Evolutionary conservation across 2,888 invertebrate genomes (phyloP).

Genomic region (Creontiades dilutus): DNA sequence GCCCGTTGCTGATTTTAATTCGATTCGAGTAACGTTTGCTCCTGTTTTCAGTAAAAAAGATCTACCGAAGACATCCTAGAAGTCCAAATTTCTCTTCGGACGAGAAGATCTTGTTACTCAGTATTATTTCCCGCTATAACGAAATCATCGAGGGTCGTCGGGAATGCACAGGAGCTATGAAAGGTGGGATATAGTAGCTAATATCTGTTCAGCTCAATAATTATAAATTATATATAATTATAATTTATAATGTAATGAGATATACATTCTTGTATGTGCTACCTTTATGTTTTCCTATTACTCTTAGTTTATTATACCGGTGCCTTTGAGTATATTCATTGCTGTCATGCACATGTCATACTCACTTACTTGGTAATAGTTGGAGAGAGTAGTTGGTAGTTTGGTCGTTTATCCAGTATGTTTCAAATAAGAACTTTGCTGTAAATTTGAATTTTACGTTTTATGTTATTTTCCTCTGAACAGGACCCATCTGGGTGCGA

Average conservation of each 20-base stretch:
- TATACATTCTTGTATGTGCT: too few species aligned
- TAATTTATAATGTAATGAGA: too few species aligned
- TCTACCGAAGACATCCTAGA: conserved; percentile 18
- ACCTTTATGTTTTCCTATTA: too few species aligned
- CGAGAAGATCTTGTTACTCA: conserved; percentile 42
- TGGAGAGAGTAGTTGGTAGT: too few species aligned
- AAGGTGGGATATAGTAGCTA: not conserved
- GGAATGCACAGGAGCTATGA: conserved; percentile 30
- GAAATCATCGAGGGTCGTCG: conserved; percentile 56
- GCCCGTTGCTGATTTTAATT: not conserved
- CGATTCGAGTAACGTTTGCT: not conserved
- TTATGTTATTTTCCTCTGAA: not conserved
- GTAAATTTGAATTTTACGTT: too few species aligned
- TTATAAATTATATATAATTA: too few species aligned
- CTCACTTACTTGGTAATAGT: not conserved
- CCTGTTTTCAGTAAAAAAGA: conserved; percentile 19
- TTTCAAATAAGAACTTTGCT: too few species aligned
- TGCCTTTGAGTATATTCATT: too few species aligned
- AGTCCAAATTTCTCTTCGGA: conserved; percentile 46
- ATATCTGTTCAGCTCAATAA: too few species aligned
- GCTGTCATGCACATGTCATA: too few species aligned
- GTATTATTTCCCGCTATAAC: conserved; percentile 50
- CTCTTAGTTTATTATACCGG: too few species aligned
- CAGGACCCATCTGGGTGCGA: conserved; percentile 37
- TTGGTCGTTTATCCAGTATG: too few species aligned